These are phyloP conservation scores for Chascanopsetta lugubris DNA, from an alignment of 2,113 vertebrate species.

Conservation along the genomic window DNA sequence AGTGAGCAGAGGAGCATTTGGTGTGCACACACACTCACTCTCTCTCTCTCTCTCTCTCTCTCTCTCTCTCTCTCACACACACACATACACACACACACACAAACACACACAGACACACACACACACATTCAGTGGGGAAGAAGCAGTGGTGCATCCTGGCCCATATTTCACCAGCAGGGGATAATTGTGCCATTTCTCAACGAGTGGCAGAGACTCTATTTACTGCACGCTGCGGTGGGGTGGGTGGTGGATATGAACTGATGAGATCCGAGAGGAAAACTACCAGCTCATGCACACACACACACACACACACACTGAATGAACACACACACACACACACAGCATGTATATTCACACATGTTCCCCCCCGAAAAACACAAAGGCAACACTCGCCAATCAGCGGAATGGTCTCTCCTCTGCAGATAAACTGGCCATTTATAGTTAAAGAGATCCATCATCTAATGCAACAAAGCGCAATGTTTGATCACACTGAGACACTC, in stretches of 20 bases:
- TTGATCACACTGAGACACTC: constrained; percentile 62
- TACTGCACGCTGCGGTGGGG: constrained; percentile 78
- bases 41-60: constrained; percentile 31
- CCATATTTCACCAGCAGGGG: constrained; percentile 81
- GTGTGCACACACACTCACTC: constrained; percentile 14
- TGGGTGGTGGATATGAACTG: constrained; percentile 78
- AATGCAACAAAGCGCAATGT: constrained; percentile 45
- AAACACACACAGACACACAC: constrained; percentile 36
- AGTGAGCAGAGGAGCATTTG: constrained; percentile 28
- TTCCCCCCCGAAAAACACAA: not conserved
- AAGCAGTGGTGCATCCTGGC: constrained; percentile 74
- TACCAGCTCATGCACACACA: constrained; percentile 58
- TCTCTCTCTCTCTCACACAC: constrained; percentile 24
- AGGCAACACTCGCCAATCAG: constrained; percentile 67
- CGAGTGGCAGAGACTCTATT: constrained; percentile 78
- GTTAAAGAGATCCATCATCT: constrained; percentile 67
- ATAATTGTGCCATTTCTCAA: constrained; percentile 83
- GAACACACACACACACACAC: constrained; percentile 10
- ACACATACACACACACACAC: constrained; percentile 19
- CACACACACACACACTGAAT: constrained; percentile 40
- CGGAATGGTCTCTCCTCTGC: constrained; percentile 62
- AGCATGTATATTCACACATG: not conserved
- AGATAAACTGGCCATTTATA: constrained; percentile 70
- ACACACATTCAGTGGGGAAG: constrained; percentile 61
- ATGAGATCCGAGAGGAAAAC: constrained; percentile 78